Conservation (phyloP, 2,888 invertebrate genomes). For the Colletes collaris region DNA sequence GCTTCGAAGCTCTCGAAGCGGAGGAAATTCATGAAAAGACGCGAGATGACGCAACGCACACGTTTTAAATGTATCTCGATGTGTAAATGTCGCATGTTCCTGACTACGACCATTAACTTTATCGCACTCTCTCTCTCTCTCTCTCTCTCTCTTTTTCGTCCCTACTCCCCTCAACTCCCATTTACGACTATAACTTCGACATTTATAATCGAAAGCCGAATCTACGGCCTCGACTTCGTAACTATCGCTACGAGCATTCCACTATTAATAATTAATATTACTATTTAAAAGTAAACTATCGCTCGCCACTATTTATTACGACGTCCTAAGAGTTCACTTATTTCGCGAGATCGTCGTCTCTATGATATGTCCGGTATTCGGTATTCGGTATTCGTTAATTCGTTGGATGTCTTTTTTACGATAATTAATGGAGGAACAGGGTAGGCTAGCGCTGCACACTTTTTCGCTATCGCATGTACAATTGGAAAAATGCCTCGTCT, state of each 20-base stretch:
- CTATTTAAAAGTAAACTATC: slow-evolving; percentile 65
- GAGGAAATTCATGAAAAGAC: slow-evolving; percentile 36
- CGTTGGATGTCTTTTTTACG: slow-evolving; percentile 69
- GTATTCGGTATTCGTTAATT: slow-evolving; percentile 68
- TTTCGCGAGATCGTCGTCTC: slow-evolving; percentile 66
- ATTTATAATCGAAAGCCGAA: slow-evolving; percentile 30
- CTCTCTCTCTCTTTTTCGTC: slow-evolving; percentile 60
- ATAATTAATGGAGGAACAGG: slow-evolving; percentile 80
- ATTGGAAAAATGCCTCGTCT: slow-evolving; percentile 37
- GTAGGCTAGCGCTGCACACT: slow-evolving; percentile 80
- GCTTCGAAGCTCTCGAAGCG: neutral
- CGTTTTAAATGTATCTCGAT: slow-evolving; percentile 73
- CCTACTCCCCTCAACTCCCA: slow-evolving; percentile 41
- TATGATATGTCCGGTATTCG: slow-evolving; percentile 65
- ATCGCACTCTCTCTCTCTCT: slow-evolving; percentile 66
- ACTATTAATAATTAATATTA: slow-evolving; percentile 59
- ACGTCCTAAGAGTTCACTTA: slow-evolving; percentile 36
- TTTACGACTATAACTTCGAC: slow-evolving; percentile 47
- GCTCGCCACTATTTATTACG: slow-evolving; percentile 64
- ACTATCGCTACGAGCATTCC: slow-evolving; percentile 47
- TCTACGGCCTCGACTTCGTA: slow-evolving; percentile 37
- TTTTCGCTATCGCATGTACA: slow-evolving; percentile 68
- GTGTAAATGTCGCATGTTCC: slow-evolving; percentile 81
- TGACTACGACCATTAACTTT: slow-evolving; percentile 73
- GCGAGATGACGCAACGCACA: slow-evolving; percentile 51